Percentiles rank a stretch among this genome's conserved stretches.
Evolutionary conservation across 1,140 invertebrate genomes (phyloP).

Genomic region (Caenorhabditis latens): DNA sequence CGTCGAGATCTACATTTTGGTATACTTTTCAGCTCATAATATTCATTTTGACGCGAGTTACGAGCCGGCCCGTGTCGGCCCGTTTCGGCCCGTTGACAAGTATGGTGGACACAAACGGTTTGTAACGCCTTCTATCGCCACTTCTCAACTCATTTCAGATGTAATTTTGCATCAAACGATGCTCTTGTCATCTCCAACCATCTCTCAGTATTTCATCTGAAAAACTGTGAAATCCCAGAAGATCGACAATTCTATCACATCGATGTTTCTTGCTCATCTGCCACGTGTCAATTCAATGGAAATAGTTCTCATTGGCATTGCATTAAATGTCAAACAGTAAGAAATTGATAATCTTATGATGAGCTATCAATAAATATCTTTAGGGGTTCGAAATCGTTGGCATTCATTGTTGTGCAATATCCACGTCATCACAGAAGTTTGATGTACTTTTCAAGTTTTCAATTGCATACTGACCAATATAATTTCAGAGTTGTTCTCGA

Average conservation of each 20-base stretch:
- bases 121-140: background rate
- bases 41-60: no score
- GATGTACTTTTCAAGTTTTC: background rate
- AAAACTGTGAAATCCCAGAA: slow-evolving; percentile 23
- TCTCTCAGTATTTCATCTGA: slow-evolving; percentile 13
- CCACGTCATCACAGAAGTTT: background rate
- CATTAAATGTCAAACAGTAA: slow-evolving; percentile 21
- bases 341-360: background rate
- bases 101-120: slow-evolving; percentile 34
- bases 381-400: slow-evolving; percentile 43
- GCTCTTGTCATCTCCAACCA: slow-evolving; percentile 28
- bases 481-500: slow-evolving; percentile 39
- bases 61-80: no score
- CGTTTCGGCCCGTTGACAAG: no score
- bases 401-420: slow-evolving; percentile 9
- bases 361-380: background rate
- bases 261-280: slow-evolving; percentile 18
- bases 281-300: slow-evolving; percentile 2
- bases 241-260: slow-evolving; percentile 19
- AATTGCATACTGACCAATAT: no score
- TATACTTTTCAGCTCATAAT: no score
- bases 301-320: slow-evolving; percentile 49
- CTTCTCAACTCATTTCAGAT: background rate
- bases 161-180: slow-evolving; percentile 33
- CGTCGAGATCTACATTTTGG: no score